These are phyloP conservation scores for Urocolius indicus DNA, from an alignment of 2,113 vertebrate genomes.

Conservation along the genomic window DNA sequence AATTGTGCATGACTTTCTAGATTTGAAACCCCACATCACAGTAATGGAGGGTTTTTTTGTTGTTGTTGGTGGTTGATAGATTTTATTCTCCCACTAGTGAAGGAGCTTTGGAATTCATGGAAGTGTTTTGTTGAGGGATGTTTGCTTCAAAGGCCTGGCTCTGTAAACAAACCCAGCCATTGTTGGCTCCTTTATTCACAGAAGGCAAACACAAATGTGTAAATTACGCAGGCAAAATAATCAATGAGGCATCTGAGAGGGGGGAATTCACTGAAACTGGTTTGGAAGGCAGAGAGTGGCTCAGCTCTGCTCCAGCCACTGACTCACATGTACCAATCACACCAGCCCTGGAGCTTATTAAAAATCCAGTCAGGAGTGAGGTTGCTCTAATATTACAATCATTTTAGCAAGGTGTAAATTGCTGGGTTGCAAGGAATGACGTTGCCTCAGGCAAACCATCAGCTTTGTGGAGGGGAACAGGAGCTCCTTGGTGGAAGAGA, in stretches of 20 bases:
- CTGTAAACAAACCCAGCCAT: background rate
- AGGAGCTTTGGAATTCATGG: background rate
- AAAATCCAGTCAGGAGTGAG: constrained; percentile 50
- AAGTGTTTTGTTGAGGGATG: background rate
- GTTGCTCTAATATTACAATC: background rate
- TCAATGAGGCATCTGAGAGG: constrained; percentile 1
- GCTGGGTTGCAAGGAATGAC: background rate
- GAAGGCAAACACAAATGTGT: background rate
- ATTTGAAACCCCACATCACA: background rate
- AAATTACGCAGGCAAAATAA: constrained; percentile 26
- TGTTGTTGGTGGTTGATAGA: background rate
- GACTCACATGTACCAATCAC: background rate
- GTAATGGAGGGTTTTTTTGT: too few relatives aligned
- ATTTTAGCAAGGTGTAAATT: constrained; percentile 36
- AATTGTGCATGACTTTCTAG: background rate
- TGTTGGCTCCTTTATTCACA: background rate
- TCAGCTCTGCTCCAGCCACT: background rate
- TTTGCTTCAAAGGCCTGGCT: background rate
- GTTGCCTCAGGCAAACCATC: background rate
- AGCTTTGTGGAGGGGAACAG: background rate
- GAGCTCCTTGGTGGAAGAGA: background rate
- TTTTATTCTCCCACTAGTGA: accelerated
- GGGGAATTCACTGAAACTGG: background rate
- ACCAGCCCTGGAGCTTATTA: background rate
- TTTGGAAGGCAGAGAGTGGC: background rate